Conservation (phyloP, 2,113 vertebrate species). For the Syrmaticus mikado region DNA sequence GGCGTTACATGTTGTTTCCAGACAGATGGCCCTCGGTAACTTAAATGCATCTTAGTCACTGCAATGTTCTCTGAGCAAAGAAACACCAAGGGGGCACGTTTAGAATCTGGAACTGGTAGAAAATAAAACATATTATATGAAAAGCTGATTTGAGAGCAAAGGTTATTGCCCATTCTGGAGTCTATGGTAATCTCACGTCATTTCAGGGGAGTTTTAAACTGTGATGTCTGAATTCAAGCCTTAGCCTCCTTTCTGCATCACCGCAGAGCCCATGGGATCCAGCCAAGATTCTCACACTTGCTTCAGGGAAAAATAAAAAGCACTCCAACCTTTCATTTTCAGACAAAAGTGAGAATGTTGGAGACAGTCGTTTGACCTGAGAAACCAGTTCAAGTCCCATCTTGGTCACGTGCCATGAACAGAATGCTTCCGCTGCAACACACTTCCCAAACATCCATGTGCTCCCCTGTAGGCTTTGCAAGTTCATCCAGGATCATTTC, state of each 20-base stretch:
- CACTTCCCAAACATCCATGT: not conserved
- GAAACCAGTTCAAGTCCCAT: not conserved
- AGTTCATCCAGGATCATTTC: not conserved
- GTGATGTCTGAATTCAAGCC: not conserved
- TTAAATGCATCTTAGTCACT: not conserved
- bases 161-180: not conserved
- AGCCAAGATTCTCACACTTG: accelerated
- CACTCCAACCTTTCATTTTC: not conserved
- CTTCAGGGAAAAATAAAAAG: not conserved
- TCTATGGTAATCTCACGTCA: not conserved
- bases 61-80: not conserved
- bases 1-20: not conserved
- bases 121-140: not conserved
- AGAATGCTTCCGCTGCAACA: not conserved
- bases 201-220: not conserved
- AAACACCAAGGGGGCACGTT: not conserved
- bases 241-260: not conserved
- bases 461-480: not conserved
- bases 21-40: not conserved
- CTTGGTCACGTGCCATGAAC: not conserved
- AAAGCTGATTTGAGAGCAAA: not conserved
- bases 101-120: not conserved
- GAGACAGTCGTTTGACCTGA: not conserved
- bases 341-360: not conserved
- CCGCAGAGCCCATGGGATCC: not conserved